phyloP scores from a whole-genome alignment of 1,140 invertebrate species.

The Triops longicaudatus region DNA sequence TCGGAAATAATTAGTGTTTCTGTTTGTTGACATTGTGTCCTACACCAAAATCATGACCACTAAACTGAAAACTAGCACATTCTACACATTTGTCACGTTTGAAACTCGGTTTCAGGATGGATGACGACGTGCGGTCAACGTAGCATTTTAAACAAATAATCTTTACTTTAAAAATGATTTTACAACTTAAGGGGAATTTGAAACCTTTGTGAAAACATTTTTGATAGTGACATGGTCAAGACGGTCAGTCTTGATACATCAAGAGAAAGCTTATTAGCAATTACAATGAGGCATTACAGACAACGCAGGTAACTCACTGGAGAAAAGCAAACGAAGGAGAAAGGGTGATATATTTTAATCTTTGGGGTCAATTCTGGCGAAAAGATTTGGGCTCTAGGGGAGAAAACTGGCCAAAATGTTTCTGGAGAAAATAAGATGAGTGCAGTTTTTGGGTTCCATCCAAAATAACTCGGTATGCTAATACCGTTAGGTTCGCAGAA shows the following conservation, averaged over 20 bases:
- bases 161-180: no score
- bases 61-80: not conserved
- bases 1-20: not conserved
- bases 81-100: no score
- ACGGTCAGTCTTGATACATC: no score
- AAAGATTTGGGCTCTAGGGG: not conserved
- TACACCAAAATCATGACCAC: not conserved
- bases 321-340: not conserved
- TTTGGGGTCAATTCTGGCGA: not conserved
- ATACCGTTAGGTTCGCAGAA: not conserved
- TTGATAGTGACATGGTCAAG: no score
- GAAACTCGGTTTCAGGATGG: no score
- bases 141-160: no score
- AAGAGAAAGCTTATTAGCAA: not conserved
- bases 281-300: not conserved
- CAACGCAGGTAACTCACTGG: not conserved
- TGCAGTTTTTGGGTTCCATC: not conserved
- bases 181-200: no score
- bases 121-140: no score
- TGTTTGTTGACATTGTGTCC: not conserved
- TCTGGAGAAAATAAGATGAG: not conserved
- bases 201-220: no score
- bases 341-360: not conserved
- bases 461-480: not conserved
- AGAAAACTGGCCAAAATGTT: not conserved